Evolutionary conservation across 2,797 vertebrate species (phyloP), one percentile per base, ranked within the genome.

Genomic region (Ctenopoma multispine): DNA sequence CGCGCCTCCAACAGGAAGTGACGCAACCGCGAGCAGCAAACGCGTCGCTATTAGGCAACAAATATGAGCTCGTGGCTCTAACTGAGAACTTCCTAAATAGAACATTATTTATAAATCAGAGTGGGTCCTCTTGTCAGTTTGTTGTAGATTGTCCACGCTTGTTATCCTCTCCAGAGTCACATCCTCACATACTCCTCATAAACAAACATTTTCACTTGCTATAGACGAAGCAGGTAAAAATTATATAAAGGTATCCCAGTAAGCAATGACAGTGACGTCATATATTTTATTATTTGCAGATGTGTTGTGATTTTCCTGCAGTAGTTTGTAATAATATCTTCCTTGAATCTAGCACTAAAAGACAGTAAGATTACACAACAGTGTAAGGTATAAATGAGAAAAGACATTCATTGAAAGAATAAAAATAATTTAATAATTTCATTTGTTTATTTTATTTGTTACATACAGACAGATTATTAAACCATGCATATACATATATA

Each of bases 1-100:
- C 77, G 77, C 43, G 27, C 61, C 84, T 77, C 64, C 14, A 54
- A 40, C 89, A 69, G 94, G 93, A 94, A 90, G 63, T 95, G 94
- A 94, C 94, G 94, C 71, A 83, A 60, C 59, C 50, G n/a, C 44
- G 36, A 11, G 54, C 62, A 65, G 76, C 84, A 77, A 81, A 48
- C 71, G 34, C 4, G 80, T 80, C 81, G 88, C 85, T 76, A 7
- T 7, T 47, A 77, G 90, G 82, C 64, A 68, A 69, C 58, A 75
- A 81, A 84, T 0, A 71, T 40, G 75, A 54, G 44, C 63, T 31
- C 36, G 31, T 17, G 70, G 47, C 36, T 17, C 44, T 69, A 53
- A 44, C 64, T 36, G 27, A 9, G 17, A 54, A 72, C 50, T 69
- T 47, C 34, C n/a, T 4, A 12, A 74, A 50, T n/a, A 43, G 50